Evolutionary conservation across 2,797 vertebrate genomes (phyloP), one percentile per base, ranked within the genome.

Genomic region (Spatula versicolor): DNA sequence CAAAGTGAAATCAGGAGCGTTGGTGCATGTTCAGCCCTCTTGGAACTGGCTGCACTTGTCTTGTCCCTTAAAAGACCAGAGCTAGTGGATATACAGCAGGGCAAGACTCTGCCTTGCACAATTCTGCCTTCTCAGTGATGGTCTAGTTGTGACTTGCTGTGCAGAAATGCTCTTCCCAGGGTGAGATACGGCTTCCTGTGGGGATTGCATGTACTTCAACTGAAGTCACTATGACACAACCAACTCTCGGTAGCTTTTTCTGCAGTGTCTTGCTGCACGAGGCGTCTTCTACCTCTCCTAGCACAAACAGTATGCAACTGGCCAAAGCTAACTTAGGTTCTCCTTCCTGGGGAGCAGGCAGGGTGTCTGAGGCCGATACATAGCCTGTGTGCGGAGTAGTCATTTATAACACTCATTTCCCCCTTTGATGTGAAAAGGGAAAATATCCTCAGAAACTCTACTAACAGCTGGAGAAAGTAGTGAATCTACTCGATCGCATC

Each of bases 231-330:
- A 8, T 59, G 52, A 22, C 45, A 33, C 60, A 83, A 41, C 17
- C 62, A 94, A 50, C 50, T 91, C 43, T 81, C 77, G n/a, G 18
- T 68, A 41, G 62, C 50, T 76, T 48, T 82, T 73, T 84, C 72
- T 94, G 90, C 72, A 91, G 60, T 71, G 7, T 72, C 33, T 82
- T 45, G 59, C 86, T 86, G 13, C 1, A 0, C 37, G 79, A 91
- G 91, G 79, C n/a, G 0, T 90, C 82, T 75, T 94, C 67, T 93
- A 63, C 84, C 52, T 92, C 66, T 90, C 41, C 31, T 66, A 91
- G 68, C 58, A 87, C 72, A 92, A 94, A 71, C n/a, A 71, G 41
- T 13, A 45, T 91, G 71, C 72, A 56, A 13, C 50, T 83, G 77
- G 83, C 90, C 93, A 96, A 96, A 93, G 54, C 62, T 74, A 87